These are phyloP conservation scores for Chrysolina oricalcia DNA, from an alignment of 2,888 invertebrate genomes.

Conservation along the genomic window DNA sequence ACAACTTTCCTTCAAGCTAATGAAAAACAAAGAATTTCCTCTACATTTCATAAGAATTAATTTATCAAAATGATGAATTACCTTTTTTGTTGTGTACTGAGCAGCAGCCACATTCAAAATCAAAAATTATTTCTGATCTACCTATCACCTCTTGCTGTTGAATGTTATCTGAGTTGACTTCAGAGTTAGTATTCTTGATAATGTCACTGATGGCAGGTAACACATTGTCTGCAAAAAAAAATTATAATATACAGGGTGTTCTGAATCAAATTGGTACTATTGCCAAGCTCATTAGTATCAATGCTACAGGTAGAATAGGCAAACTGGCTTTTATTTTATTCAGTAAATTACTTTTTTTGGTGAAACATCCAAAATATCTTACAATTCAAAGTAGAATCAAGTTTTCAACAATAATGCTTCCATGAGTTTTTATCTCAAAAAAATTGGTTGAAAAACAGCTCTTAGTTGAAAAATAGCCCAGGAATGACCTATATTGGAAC, in stretches of 20 bases:
- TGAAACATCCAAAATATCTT: not conserved
- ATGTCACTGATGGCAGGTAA: slow-evolving; percentile 18
- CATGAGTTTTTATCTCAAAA: too few relatives aligned
- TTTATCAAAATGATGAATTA: slow-evolving; percentile 7
- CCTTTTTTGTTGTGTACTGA: slow-evolving; percentile 14
- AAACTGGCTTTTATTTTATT: too few relatives aligned
- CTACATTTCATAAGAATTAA: not conserved
- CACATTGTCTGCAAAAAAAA: slow-evolving; percentile 17
- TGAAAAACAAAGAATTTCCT: not conserved
- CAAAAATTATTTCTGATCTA: slow-evolving; percentile 16
- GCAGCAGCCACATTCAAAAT: slow-evolving; percentile 16
- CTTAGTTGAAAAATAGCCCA: too few relatives aligned
- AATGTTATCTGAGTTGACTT: slow-evolving; percentile 1
- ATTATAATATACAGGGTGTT: slow-evolving; percentile 4
- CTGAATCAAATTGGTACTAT: too few relatives aligned
- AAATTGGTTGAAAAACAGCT: too few relatives aligned
- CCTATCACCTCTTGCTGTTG: slow-evolving; percentile 6
- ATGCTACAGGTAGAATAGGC: not conserved
- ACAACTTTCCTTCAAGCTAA: not conserved
- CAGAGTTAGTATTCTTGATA: slow-evolving; percentile 1
- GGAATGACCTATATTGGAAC: too few relatives aligned
- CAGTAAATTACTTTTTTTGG: too few relatives aligned
- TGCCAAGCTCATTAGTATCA: not conserved
- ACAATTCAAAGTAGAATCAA: too few relatives aligned
- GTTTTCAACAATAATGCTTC: too few relatives aligned